Conservation (phyloP, 1,140 invertebrate species). For the Drosophila lowei region DNA sequence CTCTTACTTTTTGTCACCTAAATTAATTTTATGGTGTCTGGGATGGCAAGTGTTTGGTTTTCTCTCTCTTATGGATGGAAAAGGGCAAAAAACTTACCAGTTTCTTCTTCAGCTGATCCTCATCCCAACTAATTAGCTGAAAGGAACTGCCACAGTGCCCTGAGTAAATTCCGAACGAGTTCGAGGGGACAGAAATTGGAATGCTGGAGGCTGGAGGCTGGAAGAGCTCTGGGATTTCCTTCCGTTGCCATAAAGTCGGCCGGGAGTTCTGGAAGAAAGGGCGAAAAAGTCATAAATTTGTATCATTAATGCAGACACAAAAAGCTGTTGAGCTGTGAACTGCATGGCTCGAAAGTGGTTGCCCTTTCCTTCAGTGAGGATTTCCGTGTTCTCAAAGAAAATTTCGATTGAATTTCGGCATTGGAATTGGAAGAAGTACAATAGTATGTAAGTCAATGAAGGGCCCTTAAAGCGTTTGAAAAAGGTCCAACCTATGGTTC, state of each 20-base stretch:
- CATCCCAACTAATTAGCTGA: slow-evolving; percentile 24
- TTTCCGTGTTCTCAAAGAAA: neutral
- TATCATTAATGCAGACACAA: slow-evolving; percentile 39
- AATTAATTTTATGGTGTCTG: slow-evolving; percentile 65
- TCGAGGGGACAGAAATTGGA: neutral
- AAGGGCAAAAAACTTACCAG: slow-evolving; percentile 15
- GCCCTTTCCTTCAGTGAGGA: neutral
- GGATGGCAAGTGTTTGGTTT: slow-evolving; percentile 44
- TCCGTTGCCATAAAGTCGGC: no score
- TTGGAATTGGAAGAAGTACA: no score
- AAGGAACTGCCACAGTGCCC: slow-evolving; percentile 8
- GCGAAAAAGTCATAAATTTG: slow-evolving; percentile 38
- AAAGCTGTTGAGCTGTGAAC: slow-evolving; percentile 1
- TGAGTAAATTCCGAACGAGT: slow-evolving; percentile 2
- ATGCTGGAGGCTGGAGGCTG: no score
- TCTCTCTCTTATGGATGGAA: slow-evolving; percentile 3
- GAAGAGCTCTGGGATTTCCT: neutral
- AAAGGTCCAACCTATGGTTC: no score
- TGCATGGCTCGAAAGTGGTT: neutral
- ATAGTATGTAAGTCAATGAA: no score
- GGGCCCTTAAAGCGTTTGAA: no score
- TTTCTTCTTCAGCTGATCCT: slow-evolving; percentile 10
- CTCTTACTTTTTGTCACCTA: slow-evolving; percentile 53
- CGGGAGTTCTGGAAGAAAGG: neutral
- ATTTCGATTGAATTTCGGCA: slow-evolving; percentile 11